These are phyloP conservation scores for Phalloptychus januarius DNA, from an alignment of 2,797 vertebrate genomes.

Conservation along the genomic window DNA sequence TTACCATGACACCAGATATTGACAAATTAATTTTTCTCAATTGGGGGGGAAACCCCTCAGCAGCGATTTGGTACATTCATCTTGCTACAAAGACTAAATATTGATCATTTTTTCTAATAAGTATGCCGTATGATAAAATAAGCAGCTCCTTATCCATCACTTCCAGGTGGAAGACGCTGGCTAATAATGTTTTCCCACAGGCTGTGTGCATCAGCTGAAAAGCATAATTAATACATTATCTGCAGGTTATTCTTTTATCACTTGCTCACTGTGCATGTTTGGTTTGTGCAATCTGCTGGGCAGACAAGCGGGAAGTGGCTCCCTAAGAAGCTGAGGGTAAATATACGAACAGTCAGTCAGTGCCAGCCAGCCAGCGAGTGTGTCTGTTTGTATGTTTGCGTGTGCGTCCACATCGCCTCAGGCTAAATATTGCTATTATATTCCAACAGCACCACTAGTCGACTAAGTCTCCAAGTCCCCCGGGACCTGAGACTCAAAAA, in stretches of 20 bases:
- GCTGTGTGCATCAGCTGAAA: constrained; percentile 16
- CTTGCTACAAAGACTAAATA: background rate
- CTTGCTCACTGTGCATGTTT: constrained; percentile 36
- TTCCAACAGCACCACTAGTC: constrained; percentile 65
- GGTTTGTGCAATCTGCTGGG: constrained; percentile 38
- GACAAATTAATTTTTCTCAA: constrained; percentile 5
- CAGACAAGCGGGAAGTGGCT: constrained; percentile 40
- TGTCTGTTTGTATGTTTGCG: constrained; percentile 33
- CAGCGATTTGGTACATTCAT: constrained; percentile 1
- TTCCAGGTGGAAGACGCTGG: constrained; percentile 9
- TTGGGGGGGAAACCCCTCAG: too few species aligned
- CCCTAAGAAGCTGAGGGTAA: constrained; percentile 56
- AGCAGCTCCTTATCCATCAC: constrained; percentile 18
- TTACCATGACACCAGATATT: background rate
- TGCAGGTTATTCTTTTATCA: constrained; percentile 40
- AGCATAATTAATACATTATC: constrained; percentile 24
- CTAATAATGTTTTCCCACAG: constrained; percentile 3
- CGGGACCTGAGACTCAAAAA: constrained; percentile 70
- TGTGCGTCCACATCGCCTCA: constrained; percentile 61
- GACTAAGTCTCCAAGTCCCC: constrained; percentile 58
- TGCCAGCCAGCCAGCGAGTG: constrained; percentile 31
- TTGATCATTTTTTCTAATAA: constrained; percentile 7
- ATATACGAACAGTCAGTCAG: constrained; percentile 70
- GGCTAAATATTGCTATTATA: constrained; percentile 75
- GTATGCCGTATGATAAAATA: constrained; percentile 8